phyloP scores from a whole-genome alignment of 2,797 vertebrate species.

The Anolis apletophallus region DNA sequence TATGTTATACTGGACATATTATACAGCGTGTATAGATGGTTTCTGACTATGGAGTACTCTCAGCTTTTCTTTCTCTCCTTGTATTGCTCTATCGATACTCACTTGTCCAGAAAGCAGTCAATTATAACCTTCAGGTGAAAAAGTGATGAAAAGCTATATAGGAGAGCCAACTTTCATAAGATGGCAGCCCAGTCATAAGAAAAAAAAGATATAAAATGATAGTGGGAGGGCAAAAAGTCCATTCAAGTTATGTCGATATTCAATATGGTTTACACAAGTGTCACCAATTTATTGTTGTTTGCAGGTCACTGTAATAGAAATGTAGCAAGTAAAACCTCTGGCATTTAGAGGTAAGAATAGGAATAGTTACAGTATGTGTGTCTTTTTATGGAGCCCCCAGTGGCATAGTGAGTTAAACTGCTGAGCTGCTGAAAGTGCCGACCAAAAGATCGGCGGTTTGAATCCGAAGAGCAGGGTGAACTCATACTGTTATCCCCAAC shows the following conservation, averaged over 20 bases:
- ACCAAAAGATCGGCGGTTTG: no score
- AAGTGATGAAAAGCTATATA: no score
- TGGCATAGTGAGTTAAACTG: no score
- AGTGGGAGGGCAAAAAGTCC: background rate
- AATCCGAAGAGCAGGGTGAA: no score
- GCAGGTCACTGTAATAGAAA: background rate
- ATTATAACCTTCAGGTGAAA: background rate
- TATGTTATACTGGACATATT: background rate
- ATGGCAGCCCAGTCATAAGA: background rate
- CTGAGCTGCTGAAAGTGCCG: no score
- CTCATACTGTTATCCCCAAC: no score
- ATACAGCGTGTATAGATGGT: no score
- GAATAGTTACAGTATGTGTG: no score
- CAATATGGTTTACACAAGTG: background rate
- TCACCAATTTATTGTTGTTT: background rate
- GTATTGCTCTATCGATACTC: background rate
- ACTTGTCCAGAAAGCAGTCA: background rate
- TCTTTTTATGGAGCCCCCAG: no score
- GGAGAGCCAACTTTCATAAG: slow-evolving; percentile 2
- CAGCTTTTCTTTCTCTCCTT: background rate
- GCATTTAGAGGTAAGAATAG: no score
- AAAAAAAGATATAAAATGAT: background rate
- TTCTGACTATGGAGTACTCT: background rate
- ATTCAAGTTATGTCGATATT: background rate
- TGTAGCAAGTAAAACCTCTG: background rate